phyloP scores from a whole-genome alignment of 2,888 invertebrate species.

The Erpobdella octoculata region DNA sequence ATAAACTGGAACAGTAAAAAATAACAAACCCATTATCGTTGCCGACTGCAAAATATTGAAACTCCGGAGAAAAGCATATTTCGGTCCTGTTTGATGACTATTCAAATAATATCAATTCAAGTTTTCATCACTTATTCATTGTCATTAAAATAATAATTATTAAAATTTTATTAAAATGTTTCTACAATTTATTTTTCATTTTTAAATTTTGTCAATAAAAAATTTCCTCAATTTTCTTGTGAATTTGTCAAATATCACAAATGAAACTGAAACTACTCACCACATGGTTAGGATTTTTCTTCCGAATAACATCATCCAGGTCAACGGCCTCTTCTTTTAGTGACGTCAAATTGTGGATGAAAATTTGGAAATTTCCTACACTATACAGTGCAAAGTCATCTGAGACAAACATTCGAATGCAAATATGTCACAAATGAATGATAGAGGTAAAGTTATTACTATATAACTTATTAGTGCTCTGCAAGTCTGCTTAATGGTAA shows the following conservation, averaged over 20 bases:
- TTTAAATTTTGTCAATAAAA: too few relatives aligned
- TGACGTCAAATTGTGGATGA: slow-evolving; percentile 43
- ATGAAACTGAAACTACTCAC: neutral
- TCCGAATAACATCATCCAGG: slow-evolving; percentile 38
- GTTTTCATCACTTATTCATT: too few relatives aligned
- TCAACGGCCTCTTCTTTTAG: slow-evolving; percentile 43
- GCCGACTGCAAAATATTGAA: slow-evolving; percentile 60
- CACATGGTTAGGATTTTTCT: neutral
- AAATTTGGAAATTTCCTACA: slow-evolving; percentile 59
- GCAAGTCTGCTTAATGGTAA: too few relatives aligned
- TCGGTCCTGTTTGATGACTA: slow-evolving; percentile 52
- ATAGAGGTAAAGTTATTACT: too few relatives aligned
- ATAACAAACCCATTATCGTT: slow-evolving; percentile 60
- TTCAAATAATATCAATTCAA: too few relatives aligned
- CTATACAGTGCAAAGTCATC: slow-evolving; percentile 56
- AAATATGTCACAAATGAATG: too few relatives aligned
- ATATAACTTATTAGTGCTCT: too few relatives aligned
- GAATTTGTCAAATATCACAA: neutral
- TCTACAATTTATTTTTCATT: neutral
- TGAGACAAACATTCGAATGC: too few relatives aligned
- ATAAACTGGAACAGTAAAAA: too few relatives aligned
- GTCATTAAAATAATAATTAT: too few relatives aligned
- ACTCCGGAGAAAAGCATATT: slow-evolving; percentile 61
- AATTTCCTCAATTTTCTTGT: too few relatives aligned
- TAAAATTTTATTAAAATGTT: neutral